Percentiles rank a stretch among this genome's conserved stretches.
Evolutionary conservation across 2,113 vertebrate genomes (phyloP).

Genomic region (Neotoma lepida): DNA sequence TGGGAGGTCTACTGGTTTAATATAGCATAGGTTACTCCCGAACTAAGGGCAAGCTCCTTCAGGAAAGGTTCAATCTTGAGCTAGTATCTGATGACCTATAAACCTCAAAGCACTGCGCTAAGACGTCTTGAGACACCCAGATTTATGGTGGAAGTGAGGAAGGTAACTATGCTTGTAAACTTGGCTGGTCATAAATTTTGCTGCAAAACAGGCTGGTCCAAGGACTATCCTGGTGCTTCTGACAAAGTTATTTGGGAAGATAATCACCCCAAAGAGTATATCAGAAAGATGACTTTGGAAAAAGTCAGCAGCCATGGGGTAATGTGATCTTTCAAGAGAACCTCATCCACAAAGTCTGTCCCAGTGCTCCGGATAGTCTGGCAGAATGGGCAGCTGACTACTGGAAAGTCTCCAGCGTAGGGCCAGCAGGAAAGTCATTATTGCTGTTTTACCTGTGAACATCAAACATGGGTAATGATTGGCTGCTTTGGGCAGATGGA

Average conservation of each 20-base stretch:
- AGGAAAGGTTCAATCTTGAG: neutral
- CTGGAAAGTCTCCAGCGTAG: neutral
- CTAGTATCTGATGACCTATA: neutral
- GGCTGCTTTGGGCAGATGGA: neutral
- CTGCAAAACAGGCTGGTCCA: neutral
- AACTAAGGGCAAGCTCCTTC: neutral
- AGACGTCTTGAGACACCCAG: neutral
- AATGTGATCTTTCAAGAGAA: neutral
- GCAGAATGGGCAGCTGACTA: neutral
- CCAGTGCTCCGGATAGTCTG: neutral
- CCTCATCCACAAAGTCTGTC: neutral
- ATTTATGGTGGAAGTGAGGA: neutral
- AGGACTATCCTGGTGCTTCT: neutral
- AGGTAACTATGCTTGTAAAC: neutral
- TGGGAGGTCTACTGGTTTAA: neutral
- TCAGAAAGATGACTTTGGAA: neutral
- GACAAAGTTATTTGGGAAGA: slow-evolving; percentile 13
- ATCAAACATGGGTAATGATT: neutral
- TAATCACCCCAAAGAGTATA: neutral
- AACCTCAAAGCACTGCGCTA: slow-evolving; percentile 22
- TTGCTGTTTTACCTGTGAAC: neutral
- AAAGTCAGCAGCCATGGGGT: neutral
- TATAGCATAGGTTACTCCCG: neutral
- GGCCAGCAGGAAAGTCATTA: neutral
- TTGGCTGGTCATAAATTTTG: neutral